phyloP scores from a whole-genome alignment of 2,113 vertebrate species.

The Grus americana region DNA sequence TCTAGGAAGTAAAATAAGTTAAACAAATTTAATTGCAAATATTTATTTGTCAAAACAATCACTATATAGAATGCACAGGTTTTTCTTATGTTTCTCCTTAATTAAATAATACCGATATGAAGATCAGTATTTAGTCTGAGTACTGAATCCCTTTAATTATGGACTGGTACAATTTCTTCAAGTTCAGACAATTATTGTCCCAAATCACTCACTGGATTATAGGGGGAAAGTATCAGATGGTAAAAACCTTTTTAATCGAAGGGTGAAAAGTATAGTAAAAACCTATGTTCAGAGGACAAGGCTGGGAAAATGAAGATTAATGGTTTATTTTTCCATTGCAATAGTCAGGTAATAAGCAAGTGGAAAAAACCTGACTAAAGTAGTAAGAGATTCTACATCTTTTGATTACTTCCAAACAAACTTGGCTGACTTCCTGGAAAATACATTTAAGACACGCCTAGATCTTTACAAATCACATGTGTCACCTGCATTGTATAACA shows the following conservation, averaged over 20 bases:
- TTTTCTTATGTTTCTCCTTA: background rate
- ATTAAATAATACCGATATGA: background rate
- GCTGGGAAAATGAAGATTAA: background rate
- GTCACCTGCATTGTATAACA: background rate
- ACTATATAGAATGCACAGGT: background rate
- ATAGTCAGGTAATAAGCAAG: background rate
- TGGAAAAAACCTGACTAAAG: background rate
- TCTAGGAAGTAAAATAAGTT: background rate
- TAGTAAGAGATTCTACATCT: background rate
- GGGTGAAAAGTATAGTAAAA: background rate
- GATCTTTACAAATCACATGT: background rate
- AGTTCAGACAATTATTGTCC: background rate
- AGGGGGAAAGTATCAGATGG: background rate
- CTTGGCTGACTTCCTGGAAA: background rate
- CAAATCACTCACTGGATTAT: background rate
- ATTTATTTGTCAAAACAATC: background rate
- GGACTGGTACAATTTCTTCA: background rate
- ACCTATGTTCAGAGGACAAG: background rate
- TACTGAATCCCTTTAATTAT: background rate
- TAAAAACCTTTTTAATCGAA: background rate
- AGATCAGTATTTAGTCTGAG: background rate
- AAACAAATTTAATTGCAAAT: background rate
- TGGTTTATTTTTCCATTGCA: background rate
- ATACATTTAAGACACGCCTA: background rate
- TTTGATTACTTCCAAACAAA: background rate